Percentiles rank a stretch among this genome's conserved stretches.
These are phyloP conservation scores for Desoria tigrina DNA, from an alignment of 2,888 invertebrate species.

Conservation along the genomic window DNA sequence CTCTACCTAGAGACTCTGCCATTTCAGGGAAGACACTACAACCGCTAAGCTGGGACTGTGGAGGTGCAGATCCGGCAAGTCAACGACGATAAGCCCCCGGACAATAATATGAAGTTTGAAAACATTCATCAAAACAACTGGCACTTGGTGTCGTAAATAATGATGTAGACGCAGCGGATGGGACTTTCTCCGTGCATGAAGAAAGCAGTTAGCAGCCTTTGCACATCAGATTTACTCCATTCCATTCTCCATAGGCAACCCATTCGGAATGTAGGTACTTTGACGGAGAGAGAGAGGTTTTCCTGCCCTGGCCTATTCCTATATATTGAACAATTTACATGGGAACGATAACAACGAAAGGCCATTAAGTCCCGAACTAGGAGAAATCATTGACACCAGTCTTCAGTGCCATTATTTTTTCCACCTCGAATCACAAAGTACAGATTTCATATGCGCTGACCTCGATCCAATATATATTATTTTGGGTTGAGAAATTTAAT, in stretches of 20 bases:
- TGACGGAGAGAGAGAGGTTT: too few relatives aligned
- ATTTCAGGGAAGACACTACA: too few relatives aligned
- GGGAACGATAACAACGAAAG: background rate
- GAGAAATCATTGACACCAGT: slow-evolving; percentile 11
- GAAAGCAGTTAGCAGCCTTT: background rate
- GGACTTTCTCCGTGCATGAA: background rate
- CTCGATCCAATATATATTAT: too few relatives aligned
- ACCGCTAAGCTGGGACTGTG: too few relatives aligned
- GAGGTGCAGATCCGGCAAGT: too few relatives aligned
- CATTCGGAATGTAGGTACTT: too few relatives aligned
- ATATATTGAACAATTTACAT: slow-evolving; percentile 2
- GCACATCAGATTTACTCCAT: too few relatives aligned
- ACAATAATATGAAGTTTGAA: slow-evolving; percentile 4
- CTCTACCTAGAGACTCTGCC: too few relatives aligned
- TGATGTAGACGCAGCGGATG: slow-evolving; percentile 5
- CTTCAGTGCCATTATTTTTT: background rate
- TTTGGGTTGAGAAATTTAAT: too few relatives aligned
- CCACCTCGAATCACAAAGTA: too few relatives aligned
- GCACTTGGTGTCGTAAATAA: slow-evolving; percentile 14
- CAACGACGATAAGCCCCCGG: background rate
- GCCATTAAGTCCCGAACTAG: slow-evolving; percentile 1
- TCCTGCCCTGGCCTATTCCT: background rate
- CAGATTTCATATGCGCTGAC: too few relatives aligned
- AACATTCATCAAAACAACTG: slow-evolving; percentile 19
- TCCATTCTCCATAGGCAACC: too few relatives aligned